These are phyloP conservation scores for Catamblyrhynchus diadema DNA, from an alignment of 2,797 vertebrate genomes.

Conservation along the genomic window DNA sequence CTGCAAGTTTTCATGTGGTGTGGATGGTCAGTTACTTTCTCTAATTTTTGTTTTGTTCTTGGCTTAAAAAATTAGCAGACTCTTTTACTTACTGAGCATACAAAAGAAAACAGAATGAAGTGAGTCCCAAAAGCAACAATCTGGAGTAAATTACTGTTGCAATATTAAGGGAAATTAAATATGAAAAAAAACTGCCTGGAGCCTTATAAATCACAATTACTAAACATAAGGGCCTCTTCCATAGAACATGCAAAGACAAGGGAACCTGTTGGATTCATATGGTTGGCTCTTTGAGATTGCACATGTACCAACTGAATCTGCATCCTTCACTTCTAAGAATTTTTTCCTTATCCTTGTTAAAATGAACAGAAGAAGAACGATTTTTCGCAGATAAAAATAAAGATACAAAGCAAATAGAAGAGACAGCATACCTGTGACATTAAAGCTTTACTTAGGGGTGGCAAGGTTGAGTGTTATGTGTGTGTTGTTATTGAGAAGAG, in stretches of 20 bases:
- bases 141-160: conserved; percentile 14
- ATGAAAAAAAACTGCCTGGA: not conserved
- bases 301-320: not conserved
- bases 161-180: conserved; percentile 29
- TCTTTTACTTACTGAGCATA: conserved; percentile 30
- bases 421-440: not conserved
- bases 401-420: not conserved
- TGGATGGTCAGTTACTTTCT: conserved; percentile 86
- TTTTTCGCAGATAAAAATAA: not conserved
- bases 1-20: conserved; percentile 91
- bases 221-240: not conserved
- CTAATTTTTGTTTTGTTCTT: conserved; percentile 70
- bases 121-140: not conserved
- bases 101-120: conserved; percentile 20
- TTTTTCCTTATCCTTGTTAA: not conserved
- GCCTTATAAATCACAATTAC: conserved; percentile 17
- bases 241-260: not conserved
- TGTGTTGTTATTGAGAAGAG: not conserved
- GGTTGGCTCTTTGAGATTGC: not conserved
- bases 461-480: not conserved
- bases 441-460: not conserved
- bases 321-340: not conserved
- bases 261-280: not conserved
- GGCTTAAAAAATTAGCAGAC: conserved; percentile 53
- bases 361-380: not conserved